These are phyloP conservation scores for Patiria pectinifera DNA, from an alignment of 53 echinoderm and acorn worm species.

Conservation along the genomic window DNA sequence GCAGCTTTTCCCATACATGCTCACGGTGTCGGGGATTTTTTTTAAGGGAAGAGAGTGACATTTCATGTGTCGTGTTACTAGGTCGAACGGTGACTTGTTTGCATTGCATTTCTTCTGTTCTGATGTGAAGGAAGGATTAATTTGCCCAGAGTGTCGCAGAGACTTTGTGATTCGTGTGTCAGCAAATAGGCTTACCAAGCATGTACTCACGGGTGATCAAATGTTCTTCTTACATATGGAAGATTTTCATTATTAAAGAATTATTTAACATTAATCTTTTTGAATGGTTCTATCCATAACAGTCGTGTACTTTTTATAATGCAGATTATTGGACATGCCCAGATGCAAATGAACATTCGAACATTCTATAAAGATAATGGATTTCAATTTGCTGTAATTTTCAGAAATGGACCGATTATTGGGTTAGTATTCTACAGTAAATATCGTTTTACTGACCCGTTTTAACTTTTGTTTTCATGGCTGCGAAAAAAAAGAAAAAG, in stretches of 20 bases:
- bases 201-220: background rate
- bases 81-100: background rate
- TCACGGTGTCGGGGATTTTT: background rate
- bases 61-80: background rate
- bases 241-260: background rate
- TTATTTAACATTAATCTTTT: no score
- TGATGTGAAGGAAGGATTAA: background rate
- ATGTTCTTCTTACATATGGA: background rate
- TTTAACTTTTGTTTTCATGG: no score
- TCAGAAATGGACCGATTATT: no score
- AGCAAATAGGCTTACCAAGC: background rate
- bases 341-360: no score
- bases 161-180: background rate
- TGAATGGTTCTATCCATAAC: no score
- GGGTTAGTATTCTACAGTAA: no score
- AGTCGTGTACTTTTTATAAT: no score
- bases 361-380: no score
- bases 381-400: no score
- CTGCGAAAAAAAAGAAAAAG: no score
- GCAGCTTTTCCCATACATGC: conserved; percentile 11
- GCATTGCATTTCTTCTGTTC: background rate
- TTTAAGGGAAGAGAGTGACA: background rate
- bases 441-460: no score
- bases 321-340: no score
- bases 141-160: background rate